Evolutionary conservation across 2,888 invertebrate genomes (phyloP).

Genomic region (Sesia apiformis): DNA sequence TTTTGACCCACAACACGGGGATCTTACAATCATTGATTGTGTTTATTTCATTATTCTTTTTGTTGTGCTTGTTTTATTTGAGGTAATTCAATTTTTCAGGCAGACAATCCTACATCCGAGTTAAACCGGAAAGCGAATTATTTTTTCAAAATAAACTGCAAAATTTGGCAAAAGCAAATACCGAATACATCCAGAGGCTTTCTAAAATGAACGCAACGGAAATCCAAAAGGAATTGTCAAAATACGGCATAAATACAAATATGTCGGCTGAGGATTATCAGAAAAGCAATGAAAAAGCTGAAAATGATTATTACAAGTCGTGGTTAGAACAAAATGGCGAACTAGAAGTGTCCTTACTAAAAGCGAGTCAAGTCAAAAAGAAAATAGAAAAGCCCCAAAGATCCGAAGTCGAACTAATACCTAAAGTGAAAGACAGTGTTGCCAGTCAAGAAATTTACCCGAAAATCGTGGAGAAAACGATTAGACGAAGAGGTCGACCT

Average conservation of each 20-base stretch:
- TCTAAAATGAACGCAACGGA: slow-evolving; percentile 58
- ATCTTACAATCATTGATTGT: not conserved
- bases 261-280: slow-evolving; percentile 30
- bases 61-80: not conserved
- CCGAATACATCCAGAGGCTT: slow-evolving; percentile 47
- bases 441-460: slow-evolving; percentile 34
- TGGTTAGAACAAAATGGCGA: slow-evolving; percentile 69
- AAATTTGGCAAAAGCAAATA: slow-evolving; percentile 48
- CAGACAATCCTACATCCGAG: slow-evolving; percentile 35
- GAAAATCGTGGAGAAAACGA: slow-evolving; percentile 43
- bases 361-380: slow-evolving; percentile 48
- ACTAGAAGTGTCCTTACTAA: slow-evolving; percentile 58
- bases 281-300: slow-evolving; percentile 34
- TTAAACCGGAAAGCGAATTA: slow-evolving; percentile 61
- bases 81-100: slow-evolving; percentile 28
- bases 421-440: slow-evolving; percentile 38
- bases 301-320: slow-evolving; percentile 64
- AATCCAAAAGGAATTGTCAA: slow-evolving; percentile 54
- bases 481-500: slow-evolving; percentile 49
- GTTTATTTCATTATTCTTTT: too few relatives aligned
- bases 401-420: slow-evolving; percentile 61
- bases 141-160: slow-evolving; percentile 58
- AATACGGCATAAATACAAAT: slow-evolving; percentile 55
- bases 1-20: not conserved
- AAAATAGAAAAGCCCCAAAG: slow-evolving; percentile 29